phyloP scores from a whole-genome alignment of 2,888 invertebrate genomes.

The Cyclophora albipunctata region DNA sequence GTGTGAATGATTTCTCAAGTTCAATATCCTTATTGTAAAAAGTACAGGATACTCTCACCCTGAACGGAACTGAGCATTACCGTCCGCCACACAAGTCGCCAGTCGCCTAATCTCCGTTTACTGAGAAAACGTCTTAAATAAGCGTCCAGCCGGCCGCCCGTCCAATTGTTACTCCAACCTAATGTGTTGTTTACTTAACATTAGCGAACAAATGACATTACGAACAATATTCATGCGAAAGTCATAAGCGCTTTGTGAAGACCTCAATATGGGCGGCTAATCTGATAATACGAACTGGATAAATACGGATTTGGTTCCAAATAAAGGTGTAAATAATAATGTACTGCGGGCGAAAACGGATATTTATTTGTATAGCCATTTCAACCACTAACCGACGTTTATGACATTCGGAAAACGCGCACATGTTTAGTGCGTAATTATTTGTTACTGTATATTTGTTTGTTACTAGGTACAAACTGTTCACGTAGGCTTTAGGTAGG shows the following conservation, averaged over 20 bases:
- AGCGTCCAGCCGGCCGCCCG: slow-evolving; percentile 34
- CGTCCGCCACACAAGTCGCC: slow-evolving; percentile 60
- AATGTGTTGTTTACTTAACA: slow-evolving; percentile 63
- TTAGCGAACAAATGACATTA: slow-evolving; percentile 45
- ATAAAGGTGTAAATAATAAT: too few species aligned
- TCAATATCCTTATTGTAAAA: too few species aligned
- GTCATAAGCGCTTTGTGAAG: slow-evolving; percentile 9
- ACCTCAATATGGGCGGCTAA: slow-evolving; percentile 30
- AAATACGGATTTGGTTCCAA: slow-evolving; percentile 9
- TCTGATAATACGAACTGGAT: slow-evolving; percentile 39
- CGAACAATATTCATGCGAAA: slow-evolving; percentile 3
- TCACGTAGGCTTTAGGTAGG: too few species aligned
- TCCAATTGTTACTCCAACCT: slow-evolving; percentile 50
- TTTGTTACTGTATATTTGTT: too few species aligned
- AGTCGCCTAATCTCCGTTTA: slow-evolving; percentile 42
- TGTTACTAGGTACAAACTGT: too few species aligned
- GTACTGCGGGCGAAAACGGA: too few species aligned
- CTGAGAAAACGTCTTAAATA: slow-evolving; percentile 57
- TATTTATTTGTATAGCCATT: too few species aligned
- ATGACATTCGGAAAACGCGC: too few species aligned
- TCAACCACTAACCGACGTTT: too few species aligned
- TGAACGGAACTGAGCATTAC: slow-evolving; percentile 47
- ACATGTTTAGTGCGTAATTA: too few species aligned
- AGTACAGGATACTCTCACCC: slow-evolving; percentile 25
- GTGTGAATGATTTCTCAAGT: too few species aligned